These are phyloP conservation scores for Hippocampus kuda DNA, from an alignment of 2,797 vertebrate genomes.

Conservation along the genomic window DNA sequence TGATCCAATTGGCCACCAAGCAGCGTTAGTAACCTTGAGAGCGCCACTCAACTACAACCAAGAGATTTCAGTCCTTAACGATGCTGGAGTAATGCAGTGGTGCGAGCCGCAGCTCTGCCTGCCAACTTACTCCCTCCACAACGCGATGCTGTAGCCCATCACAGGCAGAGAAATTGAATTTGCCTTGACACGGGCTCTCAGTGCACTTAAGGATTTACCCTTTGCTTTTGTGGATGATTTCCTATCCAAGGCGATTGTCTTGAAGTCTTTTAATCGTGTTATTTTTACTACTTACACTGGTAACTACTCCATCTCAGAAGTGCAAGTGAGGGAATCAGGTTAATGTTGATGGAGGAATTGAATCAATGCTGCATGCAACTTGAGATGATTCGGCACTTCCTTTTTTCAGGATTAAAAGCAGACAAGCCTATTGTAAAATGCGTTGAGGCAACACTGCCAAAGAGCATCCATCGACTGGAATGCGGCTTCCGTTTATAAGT, in stretches of 20 bases:
- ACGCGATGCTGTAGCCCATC: not conserved
- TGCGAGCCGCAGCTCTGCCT: not conserved
- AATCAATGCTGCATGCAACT: constrained; percentile 2
- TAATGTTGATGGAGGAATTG: not conserved
- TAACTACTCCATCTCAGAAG: not conserved
- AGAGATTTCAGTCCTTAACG: not conserved
- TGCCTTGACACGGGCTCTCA: not conserved
- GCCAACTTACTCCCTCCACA: not conserved
- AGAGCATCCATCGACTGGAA: not conserved
- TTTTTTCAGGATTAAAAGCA: constrained; percentile 6
- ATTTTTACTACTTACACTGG: not conserved
- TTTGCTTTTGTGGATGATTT: not conserved
- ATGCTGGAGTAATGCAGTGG: not conserved
- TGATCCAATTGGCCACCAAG: not conserved
- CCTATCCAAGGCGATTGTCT: not conserved
- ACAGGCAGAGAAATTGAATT: constrained; percentile 1
- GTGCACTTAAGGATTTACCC: not conserved
- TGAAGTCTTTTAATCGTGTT: not conserved
- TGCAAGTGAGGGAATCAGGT: constrained; percentile 2
- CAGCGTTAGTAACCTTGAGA: not conserved
- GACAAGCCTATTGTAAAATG: not conserved
- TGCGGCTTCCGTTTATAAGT: not conserved
- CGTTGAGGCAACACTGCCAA: not conserved
- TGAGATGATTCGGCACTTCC: constrained; percentile 21
- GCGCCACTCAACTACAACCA: not conserved